phyloP scores from a whole-genome alignment of 2,888 invertebrate genomes.

The Osmoderma eremita region DNA sequence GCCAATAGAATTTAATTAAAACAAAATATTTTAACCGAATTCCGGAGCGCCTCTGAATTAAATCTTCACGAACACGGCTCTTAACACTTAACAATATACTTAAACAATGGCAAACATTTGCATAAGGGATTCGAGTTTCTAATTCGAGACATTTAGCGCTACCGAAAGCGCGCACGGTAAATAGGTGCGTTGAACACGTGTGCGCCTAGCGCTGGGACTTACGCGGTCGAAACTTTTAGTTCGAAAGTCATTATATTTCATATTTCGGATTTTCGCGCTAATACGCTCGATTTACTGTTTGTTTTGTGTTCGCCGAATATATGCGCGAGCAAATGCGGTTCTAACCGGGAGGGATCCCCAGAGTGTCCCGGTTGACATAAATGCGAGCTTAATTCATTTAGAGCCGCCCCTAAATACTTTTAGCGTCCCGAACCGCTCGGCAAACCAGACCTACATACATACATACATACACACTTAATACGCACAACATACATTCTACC shows the following conservation, averaged over 20 bases:
- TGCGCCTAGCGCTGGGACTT: slow-evolving; percentile 5
- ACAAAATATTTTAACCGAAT: slow-evolving; percentile 14
- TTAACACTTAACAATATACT: slow-evolving; percentile 36
- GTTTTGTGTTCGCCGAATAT: slow-evolving; percentile 18
- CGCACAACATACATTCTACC: too few species aligned
- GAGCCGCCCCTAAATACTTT: slow-evolving; percentile 10
- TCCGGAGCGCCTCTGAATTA: slow-evolving; percentile 5
- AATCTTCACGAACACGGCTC: slow-evolving; percentile 31
- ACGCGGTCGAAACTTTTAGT: slow-evolving; percentile 13
- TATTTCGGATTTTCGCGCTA: slow-evolving; percentile 32
- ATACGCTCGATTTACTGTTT: slow-evolving; percentile 34
- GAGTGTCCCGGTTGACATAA: not conserved
- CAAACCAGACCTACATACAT: not conserved
- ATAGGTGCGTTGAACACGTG: not conserved
- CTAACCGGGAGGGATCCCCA: not conserved
- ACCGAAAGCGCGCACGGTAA: not conserved
- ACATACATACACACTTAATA: too few species aligned
- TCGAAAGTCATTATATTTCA: slow-evolving; percentile 31
- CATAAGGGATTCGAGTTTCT: slow-evolving; percentile 33
- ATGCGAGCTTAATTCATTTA: slow-evolving; percentile 23
- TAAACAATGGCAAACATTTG: slow-evolving; percentile 38
- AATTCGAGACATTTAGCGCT: slow-evolving; percentile 29
- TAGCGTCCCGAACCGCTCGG: not conserved
- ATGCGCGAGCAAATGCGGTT: not conserved
- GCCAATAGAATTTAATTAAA: slow-evolving; percentile 26